Base-by-base conservation (phyloP, 2,888 invertebrate genomes). In the Drosophila formosana region DNA sequence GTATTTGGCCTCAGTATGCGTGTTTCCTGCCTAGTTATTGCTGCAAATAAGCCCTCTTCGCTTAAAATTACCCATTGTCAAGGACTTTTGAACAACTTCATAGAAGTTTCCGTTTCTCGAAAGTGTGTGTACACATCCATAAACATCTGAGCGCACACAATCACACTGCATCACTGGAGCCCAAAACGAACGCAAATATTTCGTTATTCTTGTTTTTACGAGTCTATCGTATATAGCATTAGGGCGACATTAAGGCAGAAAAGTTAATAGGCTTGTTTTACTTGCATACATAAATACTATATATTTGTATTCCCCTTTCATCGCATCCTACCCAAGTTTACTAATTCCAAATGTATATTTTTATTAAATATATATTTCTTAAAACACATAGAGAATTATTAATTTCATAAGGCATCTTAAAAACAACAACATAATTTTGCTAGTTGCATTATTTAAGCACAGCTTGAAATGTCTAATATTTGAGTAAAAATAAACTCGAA, bases 11-110 rank as follows among this genome's bases (percentile, higher is more conserved):
- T 18, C 18, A 47, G 41, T 30, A 50, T 49, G 41, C 45, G 41
- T 30, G 56, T 37, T 28, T 37, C 30, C 25, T 32, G 37, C 55
- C 34, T 28, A 51, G 73, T 63, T 75, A 66, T 66, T 57, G 66
- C 71, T 53, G 55, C 56, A 66, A 68, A 78, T 69, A 75, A 64
- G 73, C 70, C 57, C 68, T 72, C 78, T 79, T 78, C 63, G 67
- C 75, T 56, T 73, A 34, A 78, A 86, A 82, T 82, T 77, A 75
- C 76, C 72, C 78, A 77, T 72, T 75, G 89, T 78, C 81, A 80
- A 87, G 80, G 82, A 80, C 78, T 78, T 79, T 77, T 67, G 58
- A 79, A 78, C 75, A 82, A 79, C 78, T 82, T 81, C 72, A 85
- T 77, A 73, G 67, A 80, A 72, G 70, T 75, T 77, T 69, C 64